These are phyloP conservation scores for Microcebus murinus DNA, from an alignment of 2,113 vertebrate species.

Conservation along the genomic window DNA sequence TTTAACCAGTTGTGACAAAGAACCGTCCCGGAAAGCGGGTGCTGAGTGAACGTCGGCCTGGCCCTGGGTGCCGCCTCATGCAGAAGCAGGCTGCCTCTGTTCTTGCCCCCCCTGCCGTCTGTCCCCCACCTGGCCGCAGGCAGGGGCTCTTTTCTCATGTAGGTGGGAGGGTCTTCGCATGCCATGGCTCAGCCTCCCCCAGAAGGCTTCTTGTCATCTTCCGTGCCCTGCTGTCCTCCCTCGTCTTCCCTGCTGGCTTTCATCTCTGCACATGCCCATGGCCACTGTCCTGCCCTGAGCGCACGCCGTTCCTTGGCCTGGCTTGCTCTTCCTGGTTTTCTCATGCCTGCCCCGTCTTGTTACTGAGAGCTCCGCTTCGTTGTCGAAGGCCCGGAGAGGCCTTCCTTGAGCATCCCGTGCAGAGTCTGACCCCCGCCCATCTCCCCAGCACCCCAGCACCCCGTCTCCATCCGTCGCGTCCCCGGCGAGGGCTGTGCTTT, in stretches of 20 bases:
- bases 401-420: background rate
- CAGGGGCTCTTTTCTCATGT: background rate
- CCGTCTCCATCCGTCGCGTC: background rate
- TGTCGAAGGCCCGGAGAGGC: background rate
- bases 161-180: background rate
- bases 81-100: background rate
- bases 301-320: background rate
- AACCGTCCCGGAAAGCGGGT: background rate
- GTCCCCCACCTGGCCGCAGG: no score
- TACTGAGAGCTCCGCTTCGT: background rate
- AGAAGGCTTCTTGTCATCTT: background rate
- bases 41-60: background rate
- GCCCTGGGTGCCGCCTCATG: background rate
- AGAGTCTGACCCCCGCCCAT: no score
- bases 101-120: background rate
- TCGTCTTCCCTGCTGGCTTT: no score
- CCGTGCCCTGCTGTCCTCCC: background rate
- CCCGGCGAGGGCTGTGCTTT: background rate
- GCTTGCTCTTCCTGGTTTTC: background rate
- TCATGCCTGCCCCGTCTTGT: background rate
- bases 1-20: background rate
- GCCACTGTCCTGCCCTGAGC: background rate
- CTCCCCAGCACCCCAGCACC: background rate
- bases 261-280: background rate
- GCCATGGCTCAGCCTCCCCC: background rate